These are phyloP conservation scores for Lottia scabra DNA, from an alignment of 2,888 invertebrate genomes.

Conservation along the genomic window DNA sequence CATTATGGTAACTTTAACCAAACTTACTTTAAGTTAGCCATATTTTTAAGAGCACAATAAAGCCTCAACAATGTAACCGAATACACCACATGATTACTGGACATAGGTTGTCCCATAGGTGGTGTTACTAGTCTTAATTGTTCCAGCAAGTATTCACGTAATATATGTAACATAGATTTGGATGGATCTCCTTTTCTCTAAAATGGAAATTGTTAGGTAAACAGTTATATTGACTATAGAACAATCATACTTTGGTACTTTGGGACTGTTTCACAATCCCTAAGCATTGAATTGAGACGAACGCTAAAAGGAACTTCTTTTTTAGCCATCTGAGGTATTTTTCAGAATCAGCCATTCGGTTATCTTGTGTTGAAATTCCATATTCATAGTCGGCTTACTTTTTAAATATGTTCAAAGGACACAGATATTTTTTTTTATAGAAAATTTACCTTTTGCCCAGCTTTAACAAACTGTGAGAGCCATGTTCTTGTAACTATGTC, in stretches of 20 bases:
- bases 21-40: slow-evolving; percentile 87
- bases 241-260: too few species aligned
- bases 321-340: too few species aligned
- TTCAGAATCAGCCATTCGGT: too few species aligned
- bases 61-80: slow-evolving; percentile 90
- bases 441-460: slow-evolving; percentile 75
- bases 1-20: neutral
- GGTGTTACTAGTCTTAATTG: slow-evolving; percentile 43
- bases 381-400: too few species aligned
- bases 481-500: slow-evolving; percentile 90
- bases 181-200: slow-evolving; percentile 57
- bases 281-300: too few species aligned
- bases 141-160: slow-evolving; percentile 78
- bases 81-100: slow-evolving; percentile 79
- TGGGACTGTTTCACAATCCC: too few species aligned
- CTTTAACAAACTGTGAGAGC: slow-evolving; percentile 92
- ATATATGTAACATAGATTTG: slow-evolving; percentile 74
- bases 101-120: slow-evolving; percentile 65
- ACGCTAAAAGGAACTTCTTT: too few species aligned
- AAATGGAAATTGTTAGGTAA: slow-evolving; percentile 11
- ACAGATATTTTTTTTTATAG: too few species aligned
- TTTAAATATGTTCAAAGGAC: too few species aligned
- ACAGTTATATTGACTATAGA: too few species aligned
- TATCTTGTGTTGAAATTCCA: too few species aligned
- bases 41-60: slow-evolving; percentile 92